phyloP scores from a whole-genome alignment of 2,797 vertebrate genomes.

The Decapterus maruadsi region DNA sequence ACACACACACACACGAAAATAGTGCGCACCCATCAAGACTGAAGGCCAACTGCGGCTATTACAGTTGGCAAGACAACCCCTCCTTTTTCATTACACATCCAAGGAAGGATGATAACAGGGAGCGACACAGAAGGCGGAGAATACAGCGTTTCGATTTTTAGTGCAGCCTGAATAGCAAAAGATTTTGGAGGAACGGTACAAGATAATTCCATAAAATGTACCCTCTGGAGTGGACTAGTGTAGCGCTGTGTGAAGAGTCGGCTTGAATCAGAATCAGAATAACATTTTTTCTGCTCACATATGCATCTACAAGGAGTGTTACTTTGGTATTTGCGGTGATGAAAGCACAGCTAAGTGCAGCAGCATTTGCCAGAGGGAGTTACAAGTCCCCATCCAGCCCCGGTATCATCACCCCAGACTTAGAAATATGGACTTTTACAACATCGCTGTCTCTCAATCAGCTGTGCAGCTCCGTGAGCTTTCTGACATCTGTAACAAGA shows the following conservation, averaged over 20 bases:
- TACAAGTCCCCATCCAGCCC: not conserved
- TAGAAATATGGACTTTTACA: not conserved
- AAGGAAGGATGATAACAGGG: slow-evolving; percentile 52
- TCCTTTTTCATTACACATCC: slow-evolving; percentile 64
- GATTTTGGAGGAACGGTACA: slow-evolving; percentile 51
- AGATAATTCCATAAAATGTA: slow-evolving; percentile 67
- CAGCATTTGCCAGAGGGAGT: not conserved
- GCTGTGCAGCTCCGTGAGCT: not conserved
- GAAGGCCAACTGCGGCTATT: slow-evolving; percentile 66
- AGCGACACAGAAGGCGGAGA: slow-evolving; percentile 39
- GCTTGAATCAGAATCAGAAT: slow-evolving; percentile 35
- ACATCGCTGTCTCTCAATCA: slow-evolving; percentile 22
- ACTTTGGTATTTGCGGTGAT: slow-evolving; percentile 23
- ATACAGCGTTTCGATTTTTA: slow-evolving; percentile 53
- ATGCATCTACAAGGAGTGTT: slow-evolving; percentile 18
- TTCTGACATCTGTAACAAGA: slow-evolving; percentile 43
- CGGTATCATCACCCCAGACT: slow-evolving; percentile 16
- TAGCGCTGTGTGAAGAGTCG: slow-evolving; percentile 32
- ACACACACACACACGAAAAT: slow-evolving; percentile 23
- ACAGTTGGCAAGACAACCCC: slow-evolving; percentile 68
- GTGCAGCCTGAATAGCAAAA: slow-evolving; percentile 30
- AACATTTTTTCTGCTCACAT: slow-evolving; percentile 14
- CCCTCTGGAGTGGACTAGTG: slow-evolving; percentile 38
- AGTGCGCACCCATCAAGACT: slow-evolving; percentile 25
- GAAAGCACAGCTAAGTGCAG: slow-evolving; percentile 18